Base-by-base conservation (phyloP, 1,140 invertebrate species). In the Ooceraea biroi region DNA sequence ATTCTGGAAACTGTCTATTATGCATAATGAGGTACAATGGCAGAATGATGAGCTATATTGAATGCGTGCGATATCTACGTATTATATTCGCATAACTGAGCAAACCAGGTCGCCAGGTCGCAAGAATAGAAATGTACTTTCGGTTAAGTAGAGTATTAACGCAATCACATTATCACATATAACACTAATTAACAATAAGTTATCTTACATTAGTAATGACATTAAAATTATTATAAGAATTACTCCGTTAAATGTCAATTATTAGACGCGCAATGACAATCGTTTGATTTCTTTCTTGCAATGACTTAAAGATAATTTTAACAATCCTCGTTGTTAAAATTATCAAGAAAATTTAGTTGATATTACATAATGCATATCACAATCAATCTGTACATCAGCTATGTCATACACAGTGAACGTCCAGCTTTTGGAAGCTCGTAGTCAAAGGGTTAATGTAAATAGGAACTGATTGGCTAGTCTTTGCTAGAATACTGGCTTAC, bases 41-140 rank as follows among this genome's bases (percentile, higher is more conserved):
- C n/a, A 4, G n/a, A 57, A 27, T 14, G 36, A 36, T n/a, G 84
- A 10, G 52, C 41, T 27, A 27, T 73, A 86, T 80, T 36, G 80
- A 86, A 84, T 60, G 73, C 41, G 50, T 14, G 69, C 74, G 83
- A 78, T 78, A 65, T 58, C 11, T 19, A 48, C 50, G 68, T 80
- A 86, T 84, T 82, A 76, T 85, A 30, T 25, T 57, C 41, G 73
- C 58, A 57, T 78, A 69, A 80, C 41, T 52, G 25, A 7, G 19
- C 50, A 60, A 80, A 76, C 60, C 46, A 30, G 63, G 57, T 82
- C 71, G 57, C 57, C 50, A 58, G 30, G 27, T n/a, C 22, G 48
- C 27, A 46, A 71, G 55, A 55, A 78, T 69, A 80, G 61, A 82
- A 82, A 86, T 86, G 80, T 69, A 80, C 76, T 89, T 88, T 71